Percentiles rank a stretch among this genome's conserved stretches.
Evolutionary conservation across 2,888 invertebrate genomes (phyloP).

Genomic region (Leptinotarsa juncta): DNA sequence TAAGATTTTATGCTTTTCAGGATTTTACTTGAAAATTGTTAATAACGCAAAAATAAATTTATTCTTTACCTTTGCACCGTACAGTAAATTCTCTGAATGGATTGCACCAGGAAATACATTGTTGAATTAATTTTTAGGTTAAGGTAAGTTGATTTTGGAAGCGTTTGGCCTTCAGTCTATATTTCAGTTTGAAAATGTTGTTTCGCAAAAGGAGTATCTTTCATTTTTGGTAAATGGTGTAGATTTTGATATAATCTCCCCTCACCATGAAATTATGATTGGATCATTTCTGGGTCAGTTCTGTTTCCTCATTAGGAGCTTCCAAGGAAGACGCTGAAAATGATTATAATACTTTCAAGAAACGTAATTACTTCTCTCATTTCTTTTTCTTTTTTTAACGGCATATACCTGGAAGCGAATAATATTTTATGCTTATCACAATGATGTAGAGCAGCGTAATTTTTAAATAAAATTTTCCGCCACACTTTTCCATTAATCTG

Average conservation of each 20-base stretch:
- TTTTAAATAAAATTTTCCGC: conserved; percentile 67
- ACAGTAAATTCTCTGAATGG: too few relatives aligned
- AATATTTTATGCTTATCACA: conserved; percentile 66
- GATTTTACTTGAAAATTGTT: too few relatives aligned
- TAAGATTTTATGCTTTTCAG: too few relatives aligned
- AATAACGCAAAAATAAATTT: too few relatives aligned
- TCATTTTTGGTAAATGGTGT: not conserved
- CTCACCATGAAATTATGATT: not conserved
- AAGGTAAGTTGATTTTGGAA: too few relatives aligned
- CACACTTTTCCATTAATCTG: conserved; percentile 67
- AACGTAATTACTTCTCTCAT: conserved; percentile 63
- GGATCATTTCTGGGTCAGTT: conserved; percentile 21
- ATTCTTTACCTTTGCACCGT: too few relatives aligned
- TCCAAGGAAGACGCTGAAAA: conserved; percentile 34
- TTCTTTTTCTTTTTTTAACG: conserved; percentile 53
- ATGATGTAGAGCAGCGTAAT: conserved; percentile 66
- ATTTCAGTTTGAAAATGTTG: too few relatives aligned
- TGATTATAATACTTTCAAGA: conserved; percentile 50
- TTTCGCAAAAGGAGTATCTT: not conserved
- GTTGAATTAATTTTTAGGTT: too few relatives aligned
- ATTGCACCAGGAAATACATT: too few relatives aligned
- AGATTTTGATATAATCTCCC: too few relatives aligned
- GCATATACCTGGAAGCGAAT: conserved; percentile 62
- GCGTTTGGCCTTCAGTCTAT: too few relatives aligned
- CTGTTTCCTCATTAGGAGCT: conserved; percentile 24